These are phyloP conservation scores for Numida meleagris DNA, from an alignment of 2,113 vertebrate genomes.

Conservation along the genomic window DNA sequence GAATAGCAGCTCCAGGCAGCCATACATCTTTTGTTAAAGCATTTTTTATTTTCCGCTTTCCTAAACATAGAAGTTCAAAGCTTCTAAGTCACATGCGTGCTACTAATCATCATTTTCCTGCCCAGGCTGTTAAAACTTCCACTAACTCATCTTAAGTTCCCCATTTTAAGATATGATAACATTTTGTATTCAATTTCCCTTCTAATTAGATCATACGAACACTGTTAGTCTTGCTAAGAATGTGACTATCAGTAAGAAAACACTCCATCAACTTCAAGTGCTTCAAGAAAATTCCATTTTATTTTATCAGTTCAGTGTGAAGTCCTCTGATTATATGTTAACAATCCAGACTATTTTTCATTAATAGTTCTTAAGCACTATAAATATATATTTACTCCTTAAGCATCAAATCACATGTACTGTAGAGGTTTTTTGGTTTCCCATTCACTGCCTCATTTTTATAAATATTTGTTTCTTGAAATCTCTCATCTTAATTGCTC, in stretches of 20 bases:
- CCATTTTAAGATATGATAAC: slow-evolving; percentile 20
- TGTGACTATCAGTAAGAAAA: slow-evolving; percentile 44
- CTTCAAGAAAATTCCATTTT: slow-evolving; percentile 20
- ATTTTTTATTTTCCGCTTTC: not conserved
- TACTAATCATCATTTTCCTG: slow-evolving; percentile 2
- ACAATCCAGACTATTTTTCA: slow-evolving; percentile 23
- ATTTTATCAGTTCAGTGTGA: slow-evolving; percentile 24
- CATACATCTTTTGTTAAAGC: not conserved
- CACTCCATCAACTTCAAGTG: not conserved
- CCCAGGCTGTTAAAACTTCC: not conserved
- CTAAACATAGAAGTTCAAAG: not conserved
- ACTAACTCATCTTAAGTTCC: not conserved
- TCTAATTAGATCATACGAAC: slow-evolving; percentile 11
- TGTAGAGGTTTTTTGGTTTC: not conserved
- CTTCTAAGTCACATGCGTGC: not conserved
- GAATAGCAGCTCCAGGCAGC: not conserved
- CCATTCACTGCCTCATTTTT: not conserved
- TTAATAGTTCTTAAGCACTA: not conserved
- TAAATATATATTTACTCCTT: slow-evolving; percentile 1
- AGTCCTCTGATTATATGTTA: slow-evolving; percentile 42
- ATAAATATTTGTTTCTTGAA: not conserved
- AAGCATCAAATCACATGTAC: not conserved
- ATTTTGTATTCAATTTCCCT: slow-evolving; percentile 18
- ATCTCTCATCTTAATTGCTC: not conserved
- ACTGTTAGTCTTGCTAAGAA: not conserved